Conservation (phyloP, 1,140 invertebrate genomes). For the Agrypnia vestita region DNA sequence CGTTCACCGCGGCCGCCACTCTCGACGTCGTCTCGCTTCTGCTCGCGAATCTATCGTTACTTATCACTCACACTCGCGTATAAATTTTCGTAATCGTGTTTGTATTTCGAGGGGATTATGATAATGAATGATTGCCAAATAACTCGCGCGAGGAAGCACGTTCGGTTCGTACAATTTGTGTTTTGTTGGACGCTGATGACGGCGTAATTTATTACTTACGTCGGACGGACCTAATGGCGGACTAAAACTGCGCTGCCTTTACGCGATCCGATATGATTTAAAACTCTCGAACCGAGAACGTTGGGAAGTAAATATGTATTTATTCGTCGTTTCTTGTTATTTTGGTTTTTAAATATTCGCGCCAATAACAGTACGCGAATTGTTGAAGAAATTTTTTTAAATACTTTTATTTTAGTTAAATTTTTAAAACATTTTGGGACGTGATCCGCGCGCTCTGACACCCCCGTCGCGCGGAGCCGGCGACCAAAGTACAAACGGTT, state of each 20-base stretch:
- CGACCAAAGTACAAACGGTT: no score
- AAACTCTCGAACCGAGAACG: no score
- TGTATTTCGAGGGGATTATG: conserved; percentile 17
- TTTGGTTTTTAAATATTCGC: no score
- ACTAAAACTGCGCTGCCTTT: conserved; percentile 8
- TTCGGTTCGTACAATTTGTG: neutral
- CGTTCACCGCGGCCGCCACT: neutral
- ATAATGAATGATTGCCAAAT: conserved; percentile 36
- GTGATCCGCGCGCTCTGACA: no score
- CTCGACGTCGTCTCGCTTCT: neutral
- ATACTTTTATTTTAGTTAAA: no score
- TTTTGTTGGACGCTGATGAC: conserved; percentile 8
- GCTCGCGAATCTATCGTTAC: neutral
- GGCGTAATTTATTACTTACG: conserved; percentile 1
- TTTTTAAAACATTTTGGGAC: no score
- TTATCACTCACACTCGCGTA: neutral
- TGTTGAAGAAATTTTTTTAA: no score
- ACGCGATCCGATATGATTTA: neutral
- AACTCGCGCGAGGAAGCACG: conserved; percentile 3
- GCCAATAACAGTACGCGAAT: no score
- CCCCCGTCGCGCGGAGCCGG: no score
- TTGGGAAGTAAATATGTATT: no score
- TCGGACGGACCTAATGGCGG: conserved; percentile 6
- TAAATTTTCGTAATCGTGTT: conserved; percentile 24
- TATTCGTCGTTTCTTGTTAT: no score